phyloP scores from a whole-genome alignment of 92 coral and sea anemone genomes.

The Blastomussa wellsi region DNA sequence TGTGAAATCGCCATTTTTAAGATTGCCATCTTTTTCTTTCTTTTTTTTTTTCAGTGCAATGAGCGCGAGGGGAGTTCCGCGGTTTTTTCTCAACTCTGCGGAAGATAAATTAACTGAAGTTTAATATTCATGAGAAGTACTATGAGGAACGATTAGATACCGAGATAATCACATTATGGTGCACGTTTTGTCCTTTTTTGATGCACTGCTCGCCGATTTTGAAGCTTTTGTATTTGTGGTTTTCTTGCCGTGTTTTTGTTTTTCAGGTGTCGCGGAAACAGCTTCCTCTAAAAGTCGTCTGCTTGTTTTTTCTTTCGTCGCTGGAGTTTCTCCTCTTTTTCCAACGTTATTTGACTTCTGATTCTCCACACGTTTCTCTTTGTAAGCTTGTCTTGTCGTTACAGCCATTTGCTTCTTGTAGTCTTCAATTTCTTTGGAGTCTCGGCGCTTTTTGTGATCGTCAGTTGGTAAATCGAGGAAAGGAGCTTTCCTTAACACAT shows the following conservation, averaged over 20 bases:
- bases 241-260: conserved; percentile 27
- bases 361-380: conserved; percentile 12
- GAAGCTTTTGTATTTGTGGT: conserved; percentile 45
- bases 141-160: conserved; percentile 23
- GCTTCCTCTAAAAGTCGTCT: conserved; percentile 44
- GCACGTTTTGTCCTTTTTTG: conserved; percentile 49
- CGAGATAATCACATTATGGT: conserved; percentile 46
- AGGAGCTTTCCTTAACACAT: not conserved
- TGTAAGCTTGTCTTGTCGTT: conserved; percentile 37
- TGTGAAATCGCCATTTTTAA: not conserved
- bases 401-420: conserved; percentile 30
- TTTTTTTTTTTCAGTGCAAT: not conserved
- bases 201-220: conserved; percentile 37
- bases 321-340: conserved; percentile 1
- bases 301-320: conserved; percentile 21
- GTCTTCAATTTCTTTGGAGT: conserved; percentile 34
- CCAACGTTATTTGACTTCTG: conserved; percentile 4
- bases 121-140: conserved; percentile 30
- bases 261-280: conserved; percentile 24
- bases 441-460: conserved; percentile 26
- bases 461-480: conserved; percentile 27
- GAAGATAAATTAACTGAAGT: conserved; percentile 17
- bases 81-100: conserved; percentile 5
- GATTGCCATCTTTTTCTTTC: conserved; percentile 12
- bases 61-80: not conserved